Base-by-base conservation (phyloP, 2,888 invertebrate genomes). In the Polyommatus iphigenia region DNA sequence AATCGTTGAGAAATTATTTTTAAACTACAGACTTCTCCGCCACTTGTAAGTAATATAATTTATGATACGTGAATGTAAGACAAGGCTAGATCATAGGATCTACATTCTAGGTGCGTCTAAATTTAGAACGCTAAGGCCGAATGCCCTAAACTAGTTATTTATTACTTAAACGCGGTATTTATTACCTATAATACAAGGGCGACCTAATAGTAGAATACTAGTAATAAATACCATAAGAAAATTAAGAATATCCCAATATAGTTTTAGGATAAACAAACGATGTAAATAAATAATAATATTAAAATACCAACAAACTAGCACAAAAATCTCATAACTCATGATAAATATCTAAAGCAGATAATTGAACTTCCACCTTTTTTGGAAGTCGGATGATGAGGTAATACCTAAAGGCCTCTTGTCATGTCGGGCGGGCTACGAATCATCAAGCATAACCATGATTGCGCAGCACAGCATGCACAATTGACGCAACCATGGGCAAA, bases 61-160 rank as follows among this genome's bases (percentile, higher is more conserved):
- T 15, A 10, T 10, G 62, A 20, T 67, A 67, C 29, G 5, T 67
- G 67, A 67, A 67, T 67, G 67, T 67, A 67, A 67, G 29, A 67
- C 67, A 67, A 67, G 67, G 67, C 32, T 67, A 67, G 29, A 32
- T 67, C 18, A 15, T 67, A 32, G 67, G 67, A 29, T 67, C 67
- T 32, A 67, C 67, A 67, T 32, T 67, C 67, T 67, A 67, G 67
- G 67, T 67, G 67, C 7, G 67, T 67, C 67, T 67, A 67, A 67
- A 67, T 67, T 67, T 67, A 32, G 67, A 29, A 29, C 67, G 29
- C 67, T 67, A 67, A 67, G 29, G 67, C 67, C 32, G 54, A 32
- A n/a, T 54, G 57, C n/a, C 20, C 24, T 76, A 57, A 76, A 57
- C 57, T 6, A 32, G 57, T 57, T 29, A 3, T 15, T 54, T 32